Evolutionary conservation across 2,797 vertebrate genomes (phyloP).

Genomic region (Melanotaenia trifasciata): DNA sequence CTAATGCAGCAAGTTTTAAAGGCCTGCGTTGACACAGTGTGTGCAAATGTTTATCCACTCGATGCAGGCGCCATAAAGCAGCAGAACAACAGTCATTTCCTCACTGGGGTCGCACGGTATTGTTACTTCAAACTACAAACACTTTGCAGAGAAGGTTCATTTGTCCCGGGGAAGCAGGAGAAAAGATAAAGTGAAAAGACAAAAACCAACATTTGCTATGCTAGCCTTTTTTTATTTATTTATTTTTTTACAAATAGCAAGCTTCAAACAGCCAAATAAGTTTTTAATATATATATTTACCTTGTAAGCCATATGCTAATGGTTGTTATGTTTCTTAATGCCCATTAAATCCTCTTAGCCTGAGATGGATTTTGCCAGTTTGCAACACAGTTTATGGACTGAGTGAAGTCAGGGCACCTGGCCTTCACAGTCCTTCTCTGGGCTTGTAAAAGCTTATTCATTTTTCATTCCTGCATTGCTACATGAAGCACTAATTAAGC

Average conservation of each 20-base stretch:
- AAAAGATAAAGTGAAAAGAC: conserved; percentile 26
- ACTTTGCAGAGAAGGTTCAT: not conserved
- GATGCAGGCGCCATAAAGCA: conserved; percentile 21
- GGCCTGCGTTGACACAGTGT: conserved; percentile 27
- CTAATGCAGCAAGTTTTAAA: conserved; percentile 14
- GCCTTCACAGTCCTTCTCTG: conserved; percentile 30
- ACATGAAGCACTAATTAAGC: conserved; percentile 37
- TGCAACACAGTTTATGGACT: conserved; percentile 27
- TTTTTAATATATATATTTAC: conserved; percentile 11
- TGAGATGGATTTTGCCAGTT: conserved; percentile 32
- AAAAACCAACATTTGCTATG: conserved; percentile 21
- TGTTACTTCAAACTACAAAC: conserved; percentile 47
- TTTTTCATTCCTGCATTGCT: conserved; percentile 41
- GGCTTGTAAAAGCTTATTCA: conserved; percentile 36
- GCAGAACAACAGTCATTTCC: conserved; percentile 39
- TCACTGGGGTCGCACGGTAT: conserved; percentile 11
- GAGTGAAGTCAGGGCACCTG: conserved; percentile 50
- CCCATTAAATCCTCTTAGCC: conserved; percentile 22
- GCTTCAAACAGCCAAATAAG: conserved; percentile 7
- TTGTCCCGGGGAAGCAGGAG: conserved; percentile 17
- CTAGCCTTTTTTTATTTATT: not conserved
- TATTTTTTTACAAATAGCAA: not conserved
- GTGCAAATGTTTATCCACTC: conserved; percentile 37
- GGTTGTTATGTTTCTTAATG: conserved; percentile 7
- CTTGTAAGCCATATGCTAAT: not conserved